These are phyloP conservation scores for Limnothrissa miodon DNA, from an alignment of 2,113 vertebrate species.

Conservation along the genomic window DNA sequence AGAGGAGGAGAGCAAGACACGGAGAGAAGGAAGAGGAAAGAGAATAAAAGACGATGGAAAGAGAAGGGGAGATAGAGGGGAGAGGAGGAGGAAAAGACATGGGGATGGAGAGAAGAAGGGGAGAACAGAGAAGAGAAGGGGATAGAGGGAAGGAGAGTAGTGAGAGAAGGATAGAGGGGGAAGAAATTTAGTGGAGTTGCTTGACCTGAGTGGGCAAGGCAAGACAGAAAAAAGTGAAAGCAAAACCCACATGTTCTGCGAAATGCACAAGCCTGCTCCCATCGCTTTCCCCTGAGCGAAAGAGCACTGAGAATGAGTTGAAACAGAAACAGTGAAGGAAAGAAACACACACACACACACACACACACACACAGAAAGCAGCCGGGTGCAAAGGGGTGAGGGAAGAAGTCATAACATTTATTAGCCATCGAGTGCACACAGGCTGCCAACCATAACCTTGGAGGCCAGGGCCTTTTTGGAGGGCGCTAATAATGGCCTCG, in stretches of 20 bases:
- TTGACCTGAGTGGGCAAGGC: background rate
- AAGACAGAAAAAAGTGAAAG: background rate
- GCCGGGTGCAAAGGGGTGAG: background rate
- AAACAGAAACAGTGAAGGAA: background rate
- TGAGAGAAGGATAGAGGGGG: background rate
- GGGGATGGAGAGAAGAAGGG: background rate
- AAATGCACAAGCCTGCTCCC: background rate
- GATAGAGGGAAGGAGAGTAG: no score
- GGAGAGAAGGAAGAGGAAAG: background rate
- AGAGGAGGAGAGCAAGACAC: background rate
- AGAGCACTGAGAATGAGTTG: background rate
- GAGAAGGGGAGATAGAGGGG: conserved; percentile 35
- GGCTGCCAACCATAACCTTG: background rate
- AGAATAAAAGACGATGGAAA: no score
- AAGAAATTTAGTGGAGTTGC: no score
- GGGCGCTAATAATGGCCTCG: background rate
- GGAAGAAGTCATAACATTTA: background rate
- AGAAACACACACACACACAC: background rate
- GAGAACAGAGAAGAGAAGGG: background rate
- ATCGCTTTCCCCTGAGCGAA: background rate
- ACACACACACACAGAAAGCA: conserved; percentile 22
- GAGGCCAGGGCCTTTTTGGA: background rate
- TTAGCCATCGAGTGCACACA: background rate
- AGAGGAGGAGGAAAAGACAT: conserved; percentile 2
- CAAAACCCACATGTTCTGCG: background rate